Percentiles rank a stretch among this genome's conserved stretches.
Evolutionary conservation across 92 coral and sea anemone species (phyloP).

Genomic region (Diadumene lineata): DNA sequence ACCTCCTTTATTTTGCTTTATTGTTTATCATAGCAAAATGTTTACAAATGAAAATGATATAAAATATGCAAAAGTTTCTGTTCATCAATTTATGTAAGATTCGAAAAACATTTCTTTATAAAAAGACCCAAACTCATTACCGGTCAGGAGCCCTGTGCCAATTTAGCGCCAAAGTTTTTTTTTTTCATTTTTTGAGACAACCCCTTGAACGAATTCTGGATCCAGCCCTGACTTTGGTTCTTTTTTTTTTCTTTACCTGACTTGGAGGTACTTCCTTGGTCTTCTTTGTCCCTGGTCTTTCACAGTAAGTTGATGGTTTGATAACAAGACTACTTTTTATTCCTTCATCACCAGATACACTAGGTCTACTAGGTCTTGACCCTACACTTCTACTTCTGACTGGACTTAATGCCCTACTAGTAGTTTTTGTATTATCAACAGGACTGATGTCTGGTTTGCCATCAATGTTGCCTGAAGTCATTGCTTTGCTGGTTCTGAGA

Average conservation of each 20-base stretch:
- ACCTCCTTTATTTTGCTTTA: no score
- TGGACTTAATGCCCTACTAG: conserved; percentile 24
- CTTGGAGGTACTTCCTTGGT: conserved; percentile 63
- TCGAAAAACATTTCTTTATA: no score
- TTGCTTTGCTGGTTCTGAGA: conserved; percentile 15
- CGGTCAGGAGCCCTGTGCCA: no score
- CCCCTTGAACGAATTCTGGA: no score
- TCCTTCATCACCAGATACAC: conserved; percentile 25
- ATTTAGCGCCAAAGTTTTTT: no score
- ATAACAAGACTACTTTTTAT: conserved; percentile 25
- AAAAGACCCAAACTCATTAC: no score
- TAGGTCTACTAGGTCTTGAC: conserved; percentile 5
- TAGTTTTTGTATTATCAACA: conserved; percentile 1
- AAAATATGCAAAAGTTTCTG: no score
- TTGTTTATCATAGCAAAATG: no score
- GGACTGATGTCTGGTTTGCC: conserved; percentile 35
- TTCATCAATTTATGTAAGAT: no score
- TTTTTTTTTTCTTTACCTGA: conserved; percentile 31
- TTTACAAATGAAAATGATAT: no score
- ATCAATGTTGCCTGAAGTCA: conserved; percentile 14
- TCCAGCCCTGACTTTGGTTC: neutral
- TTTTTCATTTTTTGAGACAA: no score
- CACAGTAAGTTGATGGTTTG: conserved; percentile 38
- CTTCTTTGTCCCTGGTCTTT: conserved; percentile 65
- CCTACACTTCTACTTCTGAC: conserved; percentile 10